phyloP scores from a whole-genome alignment of 2,888 invertebrate species.

The Baronia brevicornis region DNA sequence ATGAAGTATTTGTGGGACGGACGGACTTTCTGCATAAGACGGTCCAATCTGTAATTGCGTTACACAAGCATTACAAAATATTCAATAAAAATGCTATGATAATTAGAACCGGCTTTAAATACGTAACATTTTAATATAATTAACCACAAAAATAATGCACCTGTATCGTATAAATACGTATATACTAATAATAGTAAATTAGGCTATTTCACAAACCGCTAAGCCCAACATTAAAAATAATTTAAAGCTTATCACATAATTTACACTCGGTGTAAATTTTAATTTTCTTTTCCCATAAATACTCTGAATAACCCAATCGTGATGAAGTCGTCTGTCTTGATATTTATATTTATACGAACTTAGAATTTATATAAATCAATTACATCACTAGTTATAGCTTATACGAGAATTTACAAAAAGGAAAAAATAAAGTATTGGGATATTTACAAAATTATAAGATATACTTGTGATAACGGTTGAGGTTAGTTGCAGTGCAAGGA shows the following conservation, averaged over 20 bases:
- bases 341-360: slow-evolving; percentile 9
- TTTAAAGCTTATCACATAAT: slow-evolving; percentile 69
- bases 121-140: slow-evolving; percentile 46
- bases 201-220: slow-evolving; percentile 30
- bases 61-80: slow-evolving; percentile 1
- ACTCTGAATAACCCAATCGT: slow-evolving; percentile 6
- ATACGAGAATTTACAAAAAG: too few species aligned
- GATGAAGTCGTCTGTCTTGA: slow-evolving; percentile 2
- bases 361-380: slow-evolving; percentile 14
- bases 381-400: too few species aligned
- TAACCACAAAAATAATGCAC: slow-evolving; percentile 64
- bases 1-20: too few species aligned
- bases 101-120: slow-evolving; percentile 17
- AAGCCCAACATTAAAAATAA: slow-evolving; percentile 58
- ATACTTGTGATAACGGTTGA: too few species aligned
- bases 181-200: slow-evolving; percentile 7
- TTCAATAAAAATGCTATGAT: not conserved
- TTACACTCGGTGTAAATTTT: slow-evolving; percentile 46
- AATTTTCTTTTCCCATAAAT: slow-evolving; percentile 20
- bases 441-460: slow-evolving; percentile 35
- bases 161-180: slow-evolving; percentile 44
- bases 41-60: too few species aligned
- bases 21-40: too few species aligned
- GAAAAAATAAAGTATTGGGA: too few species aligned
- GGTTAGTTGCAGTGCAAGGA: too few species aligned